These are phyloP conservation scores for Carassius carassius DNA, from an alignment of 2,113 vertebrate species.

Conservation along the genomic window DNA sequence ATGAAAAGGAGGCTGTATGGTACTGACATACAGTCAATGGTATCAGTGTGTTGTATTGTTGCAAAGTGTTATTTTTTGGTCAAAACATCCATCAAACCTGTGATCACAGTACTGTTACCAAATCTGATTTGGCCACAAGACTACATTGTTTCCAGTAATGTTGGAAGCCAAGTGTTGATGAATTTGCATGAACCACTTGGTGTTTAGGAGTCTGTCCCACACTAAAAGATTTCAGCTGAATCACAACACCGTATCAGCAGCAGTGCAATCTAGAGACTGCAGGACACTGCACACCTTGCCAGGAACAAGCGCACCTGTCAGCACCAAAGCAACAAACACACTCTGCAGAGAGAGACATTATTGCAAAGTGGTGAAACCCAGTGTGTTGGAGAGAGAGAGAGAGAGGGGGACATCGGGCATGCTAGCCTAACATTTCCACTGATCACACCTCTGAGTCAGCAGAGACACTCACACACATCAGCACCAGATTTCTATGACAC, in stretches of 20 bases:
- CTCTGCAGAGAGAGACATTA: conserved; percentile 10
- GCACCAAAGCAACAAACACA: conserved; percentile 23
- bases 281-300: conserved; percentile 24
- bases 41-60: neutral
- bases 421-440: conserved; percentile 25
- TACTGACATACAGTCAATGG: neutral
- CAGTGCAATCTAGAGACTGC: neutral
- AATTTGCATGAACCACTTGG: neutral
- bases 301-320: conserved; percentile 30
- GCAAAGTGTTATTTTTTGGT: neutral
- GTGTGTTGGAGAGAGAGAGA: neutral
- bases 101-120: too few species aligned
- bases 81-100: neutral
- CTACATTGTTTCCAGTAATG: neutral
- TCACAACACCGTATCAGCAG: conserved; percentile 9
- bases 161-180: neutral
- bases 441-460: conserved; percentile 33
- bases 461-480: conserved; percentile 10
- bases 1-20: neutral
- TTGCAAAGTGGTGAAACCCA: conserved; percentile 27
- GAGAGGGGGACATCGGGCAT: neutral
- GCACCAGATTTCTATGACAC: neutral
- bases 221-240: neutral
- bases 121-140: too few species aligned
- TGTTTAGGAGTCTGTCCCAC: neutral